Evolutionary conservation across 2,888 invertebrate species (phyloP).

Genomic region (Xestia c-nigrum): DNA sequence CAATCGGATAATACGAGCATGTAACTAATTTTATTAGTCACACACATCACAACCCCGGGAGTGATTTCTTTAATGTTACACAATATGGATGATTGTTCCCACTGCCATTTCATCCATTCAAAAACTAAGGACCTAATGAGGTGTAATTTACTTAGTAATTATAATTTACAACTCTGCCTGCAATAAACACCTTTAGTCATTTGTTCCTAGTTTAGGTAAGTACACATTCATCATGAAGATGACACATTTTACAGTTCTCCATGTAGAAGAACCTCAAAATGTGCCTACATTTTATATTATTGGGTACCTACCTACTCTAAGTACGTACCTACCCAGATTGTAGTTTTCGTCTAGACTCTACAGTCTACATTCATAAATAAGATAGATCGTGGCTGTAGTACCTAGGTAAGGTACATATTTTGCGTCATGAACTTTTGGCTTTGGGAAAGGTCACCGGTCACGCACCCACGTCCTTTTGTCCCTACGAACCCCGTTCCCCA

Average conservation of each 20-base stretch:
- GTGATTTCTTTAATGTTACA: not conserved
- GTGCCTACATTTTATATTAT: not conserved
- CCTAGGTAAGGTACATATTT: not conserved
- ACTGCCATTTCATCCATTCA: too few species aligned
- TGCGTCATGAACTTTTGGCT: not conserved
- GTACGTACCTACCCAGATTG: not conserved
- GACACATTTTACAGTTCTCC: not conserved
- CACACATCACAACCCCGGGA: not conserved
- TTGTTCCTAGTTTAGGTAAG: not conserved
- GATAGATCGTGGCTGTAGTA: not conserved
- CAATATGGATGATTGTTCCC: too few species aligned
- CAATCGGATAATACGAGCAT: slow-evolving; percentile 15
- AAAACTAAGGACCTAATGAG: not conserved
- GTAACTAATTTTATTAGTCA: not conserved
- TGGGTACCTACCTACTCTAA: not conserved
- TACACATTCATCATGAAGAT: not conserved
- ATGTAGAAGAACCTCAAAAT: not conserved
- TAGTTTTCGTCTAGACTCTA: not conserved
- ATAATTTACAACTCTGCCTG: not conserved
- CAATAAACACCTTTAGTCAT: not conserved
- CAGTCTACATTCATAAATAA: not conserved
- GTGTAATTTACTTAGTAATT: not conserved
- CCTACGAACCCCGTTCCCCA: not conserved
- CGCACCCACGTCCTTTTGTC: slow-evolving; percentile 15
- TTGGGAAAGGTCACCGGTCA: slow-evolving; percentile 36